Base-by-base conservation (phyloP, 2,113 vertebrate species). In the Myocastor coypus region DNA sequence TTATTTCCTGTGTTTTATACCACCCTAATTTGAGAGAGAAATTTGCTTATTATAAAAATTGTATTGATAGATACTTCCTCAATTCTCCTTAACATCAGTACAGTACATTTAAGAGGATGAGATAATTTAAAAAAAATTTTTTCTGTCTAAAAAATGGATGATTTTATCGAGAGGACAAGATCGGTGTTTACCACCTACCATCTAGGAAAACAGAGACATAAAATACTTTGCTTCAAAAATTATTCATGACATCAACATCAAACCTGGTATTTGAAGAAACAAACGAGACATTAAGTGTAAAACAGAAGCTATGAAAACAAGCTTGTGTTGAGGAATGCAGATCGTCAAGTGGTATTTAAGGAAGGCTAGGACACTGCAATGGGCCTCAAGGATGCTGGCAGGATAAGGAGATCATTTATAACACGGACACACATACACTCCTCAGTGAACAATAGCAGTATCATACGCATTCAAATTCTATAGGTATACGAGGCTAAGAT, bases 151-250 rank as follows among this genome's bases (percentile, higher is more conserved):
- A 91, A 98, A 98, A 98, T 46, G 87, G 93, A 95, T 93, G 0
- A 34, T 63, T 98, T 98, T 98, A 99, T 98, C 98, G 81, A 98
- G 98, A 96, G 94, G 94, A 97, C 97, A 98, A 98, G 93, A 96
- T 3, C 95, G 95, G 91, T 97, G 89, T 97, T 98, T 97, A 95
- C 96, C 94, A 98, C 97, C 80, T 94, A 94, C 95, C 97, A 97
- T 93, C 95, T 96, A 96, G 83, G 94, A 97, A 83, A 97, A 98
- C 89, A 46, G 46, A 46, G 46, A 46, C 46, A 46, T 46, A 46
- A 46, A 46, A 46, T 46, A 46, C 46, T 46, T 46, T 46, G 46
- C 5, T 46, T 46, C 8, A 46, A 46, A 46, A 46, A 46, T 46
- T 46, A 46, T 46, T 46, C 46, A 46, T 46, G 46, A 46, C 46